Conservation (phyloP, 2,113 vertebrate genomes). For the Pleuronectes platessa region DNA sequence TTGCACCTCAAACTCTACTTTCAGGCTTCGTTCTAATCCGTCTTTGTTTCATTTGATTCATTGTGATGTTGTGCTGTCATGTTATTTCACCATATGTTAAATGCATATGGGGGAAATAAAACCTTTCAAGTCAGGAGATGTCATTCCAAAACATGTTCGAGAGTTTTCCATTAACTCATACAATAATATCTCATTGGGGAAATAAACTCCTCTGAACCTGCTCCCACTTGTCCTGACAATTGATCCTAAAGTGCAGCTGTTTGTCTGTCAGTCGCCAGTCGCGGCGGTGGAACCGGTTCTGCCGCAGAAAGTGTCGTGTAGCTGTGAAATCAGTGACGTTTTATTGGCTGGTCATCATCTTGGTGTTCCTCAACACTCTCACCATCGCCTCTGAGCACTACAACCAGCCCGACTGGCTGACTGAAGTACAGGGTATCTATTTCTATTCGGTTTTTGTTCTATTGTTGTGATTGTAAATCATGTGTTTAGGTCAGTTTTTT, state of each 20-base stretch:
- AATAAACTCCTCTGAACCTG: neutral
- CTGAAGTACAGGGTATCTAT: constrained; percentile 91
- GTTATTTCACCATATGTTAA: constrained; percentile 4
- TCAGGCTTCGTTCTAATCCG: neutral
- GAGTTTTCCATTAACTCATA: too few relatives aligned
- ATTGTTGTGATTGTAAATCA: neutral
- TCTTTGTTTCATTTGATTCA: neutral
- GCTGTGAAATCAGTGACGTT: constrained; percentile 97
- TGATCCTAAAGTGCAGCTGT: neutral
- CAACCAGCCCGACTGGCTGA: constrained; percentile 95
- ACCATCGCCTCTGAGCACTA: constrained; percentile 99
- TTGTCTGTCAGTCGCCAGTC: constrained; percentile 89
- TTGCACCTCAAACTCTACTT: neutral
- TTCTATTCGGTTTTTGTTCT: neutral
- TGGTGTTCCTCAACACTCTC: constrained; percentile 99
- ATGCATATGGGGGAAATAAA: neutral
- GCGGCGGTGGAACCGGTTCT: constrained; percentile 97
- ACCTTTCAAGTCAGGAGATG: neutral
- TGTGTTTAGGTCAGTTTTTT: neutral
- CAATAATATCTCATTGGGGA: neutral
- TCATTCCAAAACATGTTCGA: neutral
- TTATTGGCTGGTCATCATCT: constrained; percentile 98
- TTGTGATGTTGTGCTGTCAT: neutral
- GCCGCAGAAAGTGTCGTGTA: constrained; percentile 91
- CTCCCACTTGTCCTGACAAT: neutral